A percentile compares a stretch with the other conserved stretches of the same genome.
phyloP scores from a whole-genome alignment of 2,888 invertebrate species.

The Ischnus inquisitorius region DNA sequence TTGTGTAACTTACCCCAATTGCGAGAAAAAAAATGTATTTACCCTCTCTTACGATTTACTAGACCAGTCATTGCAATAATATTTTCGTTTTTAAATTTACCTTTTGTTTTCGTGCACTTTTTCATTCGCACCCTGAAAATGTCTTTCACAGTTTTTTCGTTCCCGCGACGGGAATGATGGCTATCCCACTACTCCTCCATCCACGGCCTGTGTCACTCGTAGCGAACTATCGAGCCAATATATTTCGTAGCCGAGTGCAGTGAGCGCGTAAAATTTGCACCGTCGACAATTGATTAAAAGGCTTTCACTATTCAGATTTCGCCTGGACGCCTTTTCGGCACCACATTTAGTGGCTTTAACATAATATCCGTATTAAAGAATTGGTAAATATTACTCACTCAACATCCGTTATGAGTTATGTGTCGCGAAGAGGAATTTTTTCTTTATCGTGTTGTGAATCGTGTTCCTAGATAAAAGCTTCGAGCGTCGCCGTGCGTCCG shows the following conservation, averaged over 20 bases:
- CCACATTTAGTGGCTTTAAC: neutral
- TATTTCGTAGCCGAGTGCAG: constrained; percentile 34
- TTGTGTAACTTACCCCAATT: constrained; percentile 74
- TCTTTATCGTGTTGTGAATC: constrained; percentile 20
- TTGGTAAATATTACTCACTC: constrained; percentile 5
- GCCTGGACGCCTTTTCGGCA: neutral
- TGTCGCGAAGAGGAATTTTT: neutral
- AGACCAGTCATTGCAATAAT: constrained; percentile 78
- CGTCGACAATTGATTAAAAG: neutral
- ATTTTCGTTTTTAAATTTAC: constrained; percentile 82
- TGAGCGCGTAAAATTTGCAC: constrained; percentile 9
- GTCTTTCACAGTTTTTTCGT: neutral
- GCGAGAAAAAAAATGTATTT: constrained; percentile 68
- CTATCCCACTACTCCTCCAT: constrained; percentile 27
- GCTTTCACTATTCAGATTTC: constrained; percentile 9
- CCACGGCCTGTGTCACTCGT: constrained; percentile 61
- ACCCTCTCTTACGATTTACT: constrained; percentile 70
- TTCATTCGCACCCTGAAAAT: constrained; percentile 69
- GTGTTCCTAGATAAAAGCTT: constrained; percentile 54
- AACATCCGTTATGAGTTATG: neutral
- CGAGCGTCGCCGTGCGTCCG: constrained; percentile 54
- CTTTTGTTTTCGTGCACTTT: constrained; percentile 73
- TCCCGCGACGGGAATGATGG: neutral
- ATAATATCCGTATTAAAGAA: neutral
- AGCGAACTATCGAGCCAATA: constrained; percentile 43